phyloP scores from a whole-genome alignment of 2,888 invertebrate genomes.

The Branchellion lobata region DNA sequence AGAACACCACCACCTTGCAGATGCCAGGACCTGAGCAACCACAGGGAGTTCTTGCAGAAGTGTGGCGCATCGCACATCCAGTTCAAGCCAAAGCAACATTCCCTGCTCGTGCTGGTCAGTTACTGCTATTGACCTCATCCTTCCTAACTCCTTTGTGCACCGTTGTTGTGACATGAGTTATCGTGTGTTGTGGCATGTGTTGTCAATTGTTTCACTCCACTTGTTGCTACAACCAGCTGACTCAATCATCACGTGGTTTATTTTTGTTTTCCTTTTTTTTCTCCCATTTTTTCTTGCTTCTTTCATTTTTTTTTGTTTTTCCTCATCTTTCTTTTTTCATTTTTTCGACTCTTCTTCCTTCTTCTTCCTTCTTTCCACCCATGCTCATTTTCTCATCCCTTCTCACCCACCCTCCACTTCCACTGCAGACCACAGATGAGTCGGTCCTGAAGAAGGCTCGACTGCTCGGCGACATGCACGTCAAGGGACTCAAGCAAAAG shows the following conservation, averaged over 20 bases:
- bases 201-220: not conserved
- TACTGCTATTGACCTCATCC: not conserved
- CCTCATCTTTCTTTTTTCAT: not conserved
- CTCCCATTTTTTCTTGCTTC: not conserved
- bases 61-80: conserved; percentile 85
- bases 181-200: not conserved
- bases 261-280: not conserved
- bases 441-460: conserved; percentile 77
- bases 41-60: conserved; percentile 92
- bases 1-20: conserved; percentile 49
- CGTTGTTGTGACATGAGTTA: not conserved
- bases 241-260: not conserved
- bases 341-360: not conserved
- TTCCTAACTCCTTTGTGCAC: not conserved
- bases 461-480: conserved; percentile 95
- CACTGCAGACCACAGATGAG: conserved; percentile 57
- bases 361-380: too few relatives aligned
- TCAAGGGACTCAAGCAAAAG: conserved; percentile 70
- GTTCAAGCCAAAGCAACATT: conserved; percentile 81
- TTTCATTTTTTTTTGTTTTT: not conserved
- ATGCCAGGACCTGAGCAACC: conserved; percentile 69
- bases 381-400: too few relatives aligned
- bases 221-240: not conserved
- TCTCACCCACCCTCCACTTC: not conserved
- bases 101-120: conserved; percentile 75